A percentile compares a stretch with the other conserved stretches of the same genome.
Evolutionary conservation across 92 coral and sea anemone genomes (phyloP).

Genomic region (Porites rus): DNA sequence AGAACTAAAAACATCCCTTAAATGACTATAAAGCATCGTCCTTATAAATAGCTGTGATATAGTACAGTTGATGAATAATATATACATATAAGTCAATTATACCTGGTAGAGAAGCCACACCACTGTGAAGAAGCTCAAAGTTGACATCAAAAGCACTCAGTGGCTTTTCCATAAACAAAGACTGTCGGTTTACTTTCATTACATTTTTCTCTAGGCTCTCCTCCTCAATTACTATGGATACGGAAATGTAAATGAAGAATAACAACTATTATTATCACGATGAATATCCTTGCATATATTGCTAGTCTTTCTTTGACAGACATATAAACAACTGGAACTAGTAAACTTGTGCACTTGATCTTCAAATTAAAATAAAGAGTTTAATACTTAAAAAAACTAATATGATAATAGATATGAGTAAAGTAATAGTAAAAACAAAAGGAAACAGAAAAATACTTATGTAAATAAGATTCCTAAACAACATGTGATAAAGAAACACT

Average conservation of each 20-base stretch:
- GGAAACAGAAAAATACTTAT: too few relatives aligned
- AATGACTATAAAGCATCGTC: background rate
- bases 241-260: background rate
- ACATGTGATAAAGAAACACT: too few relatives aligned
- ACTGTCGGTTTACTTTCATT: slow-evolving; percentile 76
- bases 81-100: slow-evolving; percentile 8
- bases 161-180: slow-evolving; percentile 88
- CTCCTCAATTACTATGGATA: slow-evolving; percentile 69
- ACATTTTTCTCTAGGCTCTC: slow-evolving; percentile 70
- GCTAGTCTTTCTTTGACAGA: too few relatives aligned
- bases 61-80: background rate
- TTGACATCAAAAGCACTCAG: slow-evolving; percentile 90
- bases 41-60: background rate
- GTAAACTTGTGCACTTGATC: too few relatives aligned
- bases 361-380: too few relatives aligned
- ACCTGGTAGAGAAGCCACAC: slow-evolving; percentile 94
- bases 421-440: too few relatives aligned
- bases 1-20: background rate
- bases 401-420: too few relatives aligned
- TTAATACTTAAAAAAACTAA: too few relatives aligned
- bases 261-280: background rate
- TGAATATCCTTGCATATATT: too few relatives aligned
- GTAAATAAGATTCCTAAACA: too few relatives aligned
- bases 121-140: slow-evolving; percentile 97
- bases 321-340: too few relatives aligned